Percentiles rank a stretch among this genome's conserved stretches.
phyloP scores from a whole-genome alignment of 2,888 invertebrate species.

The Spodoptera exigua region DNA sequence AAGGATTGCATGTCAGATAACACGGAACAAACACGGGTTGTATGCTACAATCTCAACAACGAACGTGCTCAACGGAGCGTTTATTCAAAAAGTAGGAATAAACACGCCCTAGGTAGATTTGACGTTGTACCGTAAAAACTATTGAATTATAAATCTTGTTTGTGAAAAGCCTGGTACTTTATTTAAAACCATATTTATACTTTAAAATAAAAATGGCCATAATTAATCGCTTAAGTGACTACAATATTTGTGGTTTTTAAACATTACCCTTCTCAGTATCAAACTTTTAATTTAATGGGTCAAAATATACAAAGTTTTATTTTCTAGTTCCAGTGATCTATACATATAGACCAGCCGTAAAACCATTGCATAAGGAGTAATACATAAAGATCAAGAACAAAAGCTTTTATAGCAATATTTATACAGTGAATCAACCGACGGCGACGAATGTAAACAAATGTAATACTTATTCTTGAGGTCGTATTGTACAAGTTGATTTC shows the following conservation, averaged over 20 bases:
- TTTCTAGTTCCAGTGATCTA: too few species aligned
- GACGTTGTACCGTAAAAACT: constrained; percentile 2
- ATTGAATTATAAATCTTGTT: constrained; percentile 15
- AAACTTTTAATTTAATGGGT: too few species aligned
- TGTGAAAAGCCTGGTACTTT: neutral
- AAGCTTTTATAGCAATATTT: constrained; percentile 16
- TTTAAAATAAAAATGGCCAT: too few species aligned
- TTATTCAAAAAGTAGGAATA: constrained; percentile 20
- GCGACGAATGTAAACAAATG: constrained; percentile 25
- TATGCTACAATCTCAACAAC: neutral
- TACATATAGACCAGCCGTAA: constrained; percentile 3
- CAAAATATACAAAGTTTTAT: too few species aligned
- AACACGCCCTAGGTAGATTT: constrained; percentile 12
- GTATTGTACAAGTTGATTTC: constrained; percentile 10
- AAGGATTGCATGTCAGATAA: constrained; percentile 25
- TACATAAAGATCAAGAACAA: constrained; percentile 7
- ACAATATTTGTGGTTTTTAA: too few species aligned
- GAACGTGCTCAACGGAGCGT: constrained; percentile 2
- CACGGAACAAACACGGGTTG: constrained; percentile 13
- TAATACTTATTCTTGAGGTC: constrained; percentile 39
- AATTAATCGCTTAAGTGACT: too few species aligned
- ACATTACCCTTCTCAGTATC: too few species aligned
- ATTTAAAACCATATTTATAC: too few species aligned
- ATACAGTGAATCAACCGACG: constrained; percentile 24
- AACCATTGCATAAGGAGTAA: constrained; percentile 46